Conservation (phyloP, 2,797 vertebrate genomes). For the Natrix natrix region DNA sequence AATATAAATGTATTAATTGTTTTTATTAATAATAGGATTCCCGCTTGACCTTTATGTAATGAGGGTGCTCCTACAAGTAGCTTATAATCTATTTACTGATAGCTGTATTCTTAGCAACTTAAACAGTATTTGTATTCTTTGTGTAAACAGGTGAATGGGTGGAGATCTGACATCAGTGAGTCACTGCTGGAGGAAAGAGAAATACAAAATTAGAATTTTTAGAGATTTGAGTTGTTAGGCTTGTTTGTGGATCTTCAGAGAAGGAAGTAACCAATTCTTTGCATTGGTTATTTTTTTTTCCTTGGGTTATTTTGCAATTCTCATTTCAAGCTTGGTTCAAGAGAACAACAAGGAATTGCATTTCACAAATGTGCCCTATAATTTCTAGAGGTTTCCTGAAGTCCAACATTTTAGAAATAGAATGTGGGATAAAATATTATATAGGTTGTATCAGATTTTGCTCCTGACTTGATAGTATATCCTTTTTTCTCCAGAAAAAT, state of each 20-base stretch:
- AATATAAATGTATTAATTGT: constrained; percentile 48
- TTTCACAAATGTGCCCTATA: neutral
- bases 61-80: constrained; percentile 25
- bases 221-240: constrained; percentile 26
- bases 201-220: constrained; percentile 34
- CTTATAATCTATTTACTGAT: constrained; percentile 28
- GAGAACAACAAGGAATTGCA: neutral
- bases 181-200: constrained; percentile 43
- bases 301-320: neutral
- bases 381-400: constrained; percentile 10
- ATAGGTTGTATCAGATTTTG: constrained; percentile 18
- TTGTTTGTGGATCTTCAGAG: neutral
- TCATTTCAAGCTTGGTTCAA: neutral
- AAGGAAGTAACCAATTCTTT: neutral
- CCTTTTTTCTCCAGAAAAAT: neutral
- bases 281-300: neutral
- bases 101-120: constrained; percentile 52
- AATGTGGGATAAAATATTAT: constrained; percentile 33
- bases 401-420: constrained; percentile 34
- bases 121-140: constrained; percentile 49
- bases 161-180: constrained; percentile 50
- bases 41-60: neutral
- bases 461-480: neutral
- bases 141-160: constrained; percentile 49
- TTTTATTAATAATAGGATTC: constrained; percentile 29